These are phyloP conservation scores for Odocoileus hemionus DNA, from an alignment of 2,113 vertebrate genomes.

Conservation along the genomic window DNA sequence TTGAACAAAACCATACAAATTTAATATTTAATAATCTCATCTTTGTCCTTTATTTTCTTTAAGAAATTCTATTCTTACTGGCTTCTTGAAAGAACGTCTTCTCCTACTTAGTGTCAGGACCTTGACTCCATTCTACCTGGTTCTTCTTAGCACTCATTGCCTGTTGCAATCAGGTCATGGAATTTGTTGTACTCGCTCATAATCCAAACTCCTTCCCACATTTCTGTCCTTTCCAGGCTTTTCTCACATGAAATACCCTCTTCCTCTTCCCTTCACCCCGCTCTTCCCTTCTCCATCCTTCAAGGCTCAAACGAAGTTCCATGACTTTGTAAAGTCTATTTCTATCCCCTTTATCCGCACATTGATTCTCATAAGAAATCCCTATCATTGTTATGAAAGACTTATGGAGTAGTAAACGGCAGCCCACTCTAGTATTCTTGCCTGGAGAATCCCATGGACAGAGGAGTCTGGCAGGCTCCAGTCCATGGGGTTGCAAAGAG, in stretches of 20 bases:
- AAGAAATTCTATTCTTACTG: background rate
- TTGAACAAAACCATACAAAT: background rate
- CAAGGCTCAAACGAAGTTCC: background rate
- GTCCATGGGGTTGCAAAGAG: background rate
- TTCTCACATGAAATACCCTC: background rate
- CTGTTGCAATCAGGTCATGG: background rate
- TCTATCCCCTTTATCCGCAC: background rate
- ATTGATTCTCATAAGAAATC: background rate
- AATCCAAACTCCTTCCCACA: background rate
- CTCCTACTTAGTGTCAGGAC: background rate
- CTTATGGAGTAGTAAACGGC: background rate
- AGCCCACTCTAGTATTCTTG: background rate
- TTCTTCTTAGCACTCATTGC: background rate
- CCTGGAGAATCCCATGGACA: background rate
- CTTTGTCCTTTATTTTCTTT: conserved; percentile 29
- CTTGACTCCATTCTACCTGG: background rate
- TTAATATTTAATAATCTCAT: background rate
- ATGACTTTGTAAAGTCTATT: background rate
- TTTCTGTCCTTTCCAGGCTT: background rate
- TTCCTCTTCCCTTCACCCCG: background rate
- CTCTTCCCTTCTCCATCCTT: background rate
- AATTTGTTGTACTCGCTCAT: background rate
- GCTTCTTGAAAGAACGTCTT: background rate
- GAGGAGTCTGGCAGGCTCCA: background rate
- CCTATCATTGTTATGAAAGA: conserved; percentile 2